These are phyloP conservation scores for Poecilia gillii DNA, from an alignment of 2,797 vertebrate species.

Conservation along the genomic window DNA sequence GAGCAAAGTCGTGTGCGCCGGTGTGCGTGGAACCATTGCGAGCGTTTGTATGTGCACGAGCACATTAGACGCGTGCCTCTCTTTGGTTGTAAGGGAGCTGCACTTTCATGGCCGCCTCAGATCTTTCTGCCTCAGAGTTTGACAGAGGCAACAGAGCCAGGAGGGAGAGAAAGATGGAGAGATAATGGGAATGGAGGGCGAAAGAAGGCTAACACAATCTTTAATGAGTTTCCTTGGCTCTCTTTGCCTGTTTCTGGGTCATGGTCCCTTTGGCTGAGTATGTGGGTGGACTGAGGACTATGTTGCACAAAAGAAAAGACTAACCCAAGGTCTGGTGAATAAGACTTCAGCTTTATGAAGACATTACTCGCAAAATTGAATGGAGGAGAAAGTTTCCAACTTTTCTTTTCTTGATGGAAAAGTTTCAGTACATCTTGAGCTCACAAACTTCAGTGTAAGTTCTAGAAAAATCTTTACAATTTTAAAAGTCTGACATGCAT, in stretches of 20 bases:
- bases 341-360: slow-evolving; percentile 55
- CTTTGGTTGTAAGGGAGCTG: slow-evolving; percentile 46
- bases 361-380: slow-evolving; percentile 55
- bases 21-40: slow-evolving; percentile 11
- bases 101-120: slow-evolving; percentile 74
- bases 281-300: slow-evolving; percentile 71
- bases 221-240: slow-evolving; percentile 78
- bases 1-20: slow-evolving; percentile 45
- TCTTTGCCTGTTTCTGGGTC: slow-evolving; percentile 78
- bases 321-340: slow-evolving; percentile 49
- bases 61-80: slow-evolving; percentile 21
- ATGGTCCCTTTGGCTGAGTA: slow-evolving; percentile 71
- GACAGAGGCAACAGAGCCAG: slow-evolving; percentile 60
- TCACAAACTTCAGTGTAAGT: not conserved
- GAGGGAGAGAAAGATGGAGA: slow-evolving; percentile 66
- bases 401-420: slow-evolving; percentile 19
- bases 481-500: not conserved
- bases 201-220: slow-evolving; percentile 71
- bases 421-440: not conserved
- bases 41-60: slow-evolving; percentile 23
- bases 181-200: slow-evolving; percentile 75
- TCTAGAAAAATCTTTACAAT: not conserved
- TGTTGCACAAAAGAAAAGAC: slow-evolving; percentile 49
- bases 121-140: slow-evolving; percentile 73
- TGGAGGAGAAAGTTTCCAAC: slow-evolving; percentile 33